A percentile compares a stretch with the other conserved stretches of the same genome.
phyloP scores from a whole-genome alignment of 2,113 vertebrate species.

The Pycnonotus jocosus region DNA sequence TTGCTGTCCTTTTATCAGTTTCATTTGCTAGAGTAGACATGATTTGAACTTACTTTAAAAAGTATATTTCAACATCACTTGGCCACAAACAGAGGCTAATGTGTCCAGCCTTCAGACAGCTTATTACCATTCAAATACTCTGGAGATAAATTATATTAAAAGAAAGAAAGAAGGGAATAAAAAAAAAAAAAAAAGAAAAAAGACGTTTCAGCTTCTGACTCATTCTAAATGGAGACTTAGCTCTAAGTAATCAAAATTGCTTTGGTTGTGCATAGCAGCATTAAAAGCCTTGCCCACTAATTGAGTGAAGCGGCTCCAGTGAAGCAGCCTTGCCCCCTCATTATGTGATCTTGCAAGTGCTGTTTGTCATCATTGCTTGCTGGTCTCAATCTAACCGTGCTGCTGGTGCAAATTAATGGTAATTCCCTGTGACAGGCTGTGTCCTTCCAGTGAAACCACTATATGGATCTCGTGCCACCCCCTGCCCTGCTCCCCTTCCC shows the following conservation, averaged over 20 bases:
- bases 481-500: neutral
- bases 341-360: conserved; percentile 82
- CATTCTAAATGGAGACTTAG: conserved; percentile 85
- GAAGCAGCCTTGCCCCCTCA: conserved; percentile 83
- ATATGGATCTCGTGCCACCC: conserved; percentile 54
- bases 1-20: conserved; percentile 53
- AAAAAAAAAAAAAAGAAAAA: neutral
- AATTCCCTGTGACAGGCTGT: conserved; percentile 82
- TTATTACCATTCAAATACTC: conserved; percentile 84
- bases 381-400: conserved; percentile 64
- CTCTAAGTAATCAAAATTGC: conserved; percentile 88
- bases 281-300: conserved; percentile 95
- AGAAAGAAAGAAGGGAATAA: neutral
- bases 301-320: conserved; percentile 83
- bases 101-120: conserved; percentile 82
- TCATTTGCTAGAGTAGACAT: conserved; percentile 54
- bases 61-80: conserved; percentile 56
- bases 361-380: conserved; percentile 79
- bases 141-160: conserved; percentile 75
- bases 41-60: conserved; percentile 46
- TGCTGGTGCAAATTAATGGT: conserved; percentile 76
- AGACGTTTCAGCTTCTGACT: conserved; percentile 53
- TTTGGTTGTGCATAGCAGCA: conserved; percentile 85
- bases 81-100: conserved; percentile 71
- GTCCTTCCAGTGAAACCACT: conserved; percentile 76